A percentile compares a stretch with the other conserved stretches of the same genome.
phyloP scores from a whole-genome alignment of 2,797 vertebrate genomes.

The Phrynocephalus forsythii region DNA sequence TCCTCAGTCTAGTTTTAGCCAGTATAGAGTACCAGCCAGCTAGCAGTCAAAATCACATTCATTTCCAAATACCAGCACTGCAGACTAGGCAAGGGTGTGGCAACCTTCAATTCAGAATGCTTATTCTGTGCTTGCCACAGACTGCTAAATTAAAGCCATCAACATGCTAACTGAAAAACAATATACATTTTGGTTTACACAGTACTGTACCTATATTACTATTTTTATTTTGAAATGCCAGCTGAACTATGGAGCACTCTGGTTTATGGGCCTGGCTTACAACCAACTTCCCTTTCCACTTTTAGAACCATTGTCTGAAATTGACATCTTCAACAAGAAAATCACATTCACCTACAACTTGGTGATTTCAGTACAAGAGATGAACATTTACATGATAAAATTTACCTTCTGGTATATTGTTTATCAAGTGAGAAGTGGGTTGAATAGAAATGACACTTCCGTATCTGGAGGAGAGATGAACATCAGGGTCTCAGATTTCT shows the following conservation, averaged over 20 bases:
- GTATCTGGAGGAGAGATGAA: background rate
- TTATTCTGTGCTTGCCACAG: background rate
- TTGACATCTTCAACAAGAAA: constrained; percentile 26
- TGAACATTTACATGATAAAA: constrained; percentile 31
- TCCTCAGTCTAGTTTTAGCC: background rate
- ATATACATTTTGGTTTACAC: background rate
- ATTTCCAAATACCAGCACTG: background rate
- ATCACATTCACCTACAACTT: constrained; percentile 16
- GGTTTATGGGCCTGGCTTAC: background rate
- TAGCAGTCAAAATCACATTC: background rate
- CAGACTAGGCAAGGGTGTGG: background rate
- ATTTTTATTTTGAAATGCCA: background rate
- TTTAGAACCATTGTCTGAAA: constrained; percentile 23
- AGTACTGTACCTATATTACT: no score
- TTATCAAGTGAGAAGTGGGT: background rate
- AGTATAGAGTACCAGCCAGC: background rate
- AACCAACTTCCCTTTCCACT: constrained; percentile 8
- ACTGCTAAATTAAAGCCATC: constrained; percentile 9
- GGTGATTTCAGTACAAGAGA: constrained; percentile 12
- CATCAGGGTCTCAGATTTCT: background rate
- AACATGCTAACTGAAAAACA: background rate
- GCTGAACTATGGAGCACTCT: background rate
- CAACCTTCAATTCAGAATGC: background rate
- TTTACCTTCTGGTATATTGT: constrained; percentile 33
- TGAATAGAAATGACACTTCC: constrained; percentile 32